Conservation (phyloP, 1,140 invertebrate species). For the Papilio helenus region DNA sequence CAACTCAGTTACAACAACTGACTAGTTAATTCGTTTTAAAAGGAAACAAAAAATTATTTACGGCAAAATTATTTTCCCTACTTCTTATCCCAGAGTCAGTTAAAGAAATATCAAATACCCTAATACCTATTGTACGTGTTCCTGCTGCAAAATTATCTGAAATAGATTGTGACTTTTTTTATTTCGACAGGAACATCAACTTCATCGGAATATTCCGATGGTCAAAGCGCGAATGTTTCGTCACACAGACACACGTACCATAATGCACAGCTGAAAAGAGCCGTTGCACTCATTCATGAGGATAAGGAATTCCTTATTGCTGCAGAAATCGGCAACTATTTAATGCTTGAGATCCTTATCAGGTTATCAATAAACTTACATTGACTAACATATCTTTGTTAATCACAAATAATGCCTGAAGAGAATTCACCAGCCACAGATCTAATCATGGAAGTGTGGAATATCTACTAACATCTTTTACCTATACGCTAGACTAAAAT, state of each 20-base stretch:
- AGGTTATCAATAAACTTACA: conserved; percentile 47
- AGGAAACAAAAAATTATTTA: too few species aligned
- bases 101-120: background rate
- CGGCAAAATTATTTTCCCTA: too few species aligned
- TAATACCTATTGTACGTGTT: background rate
- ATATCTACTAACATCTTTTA: too few species aligned
- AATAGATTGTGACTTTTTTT: background rate
- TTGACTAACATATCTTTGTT: too few species aligned
- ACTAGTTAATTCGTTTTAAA: too few species aligned
- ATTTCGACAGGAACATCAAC: background rate
- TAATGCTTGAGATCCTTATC: conserved; percentile 55
- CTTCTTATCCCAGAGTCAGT: background rate
- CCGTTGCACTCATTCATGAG: conserved; percentile 59
- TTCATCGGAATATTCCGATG: background rate
- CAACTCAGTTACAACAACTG: background rate
- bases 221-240: conserved; percentile 18
- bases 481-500: too few species aligned
- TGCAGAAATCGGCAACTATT: conserved; percentile 64
- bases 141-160: background rate
- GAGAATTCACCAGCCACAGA: too few species aligned
- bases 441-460: too few species aligned
- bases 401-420: too few species aligned
- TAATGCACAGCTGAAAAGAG: conserved; percentile 49
- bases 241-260: conserved; percentile 44
- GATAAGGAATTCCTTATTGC: conserved; percentile 66